These are phyloP conservation scores for Drosophila hamatofila DNA, from an alignment of 2,888 invertebrate species.

Conservation along the genomic window DNA sequence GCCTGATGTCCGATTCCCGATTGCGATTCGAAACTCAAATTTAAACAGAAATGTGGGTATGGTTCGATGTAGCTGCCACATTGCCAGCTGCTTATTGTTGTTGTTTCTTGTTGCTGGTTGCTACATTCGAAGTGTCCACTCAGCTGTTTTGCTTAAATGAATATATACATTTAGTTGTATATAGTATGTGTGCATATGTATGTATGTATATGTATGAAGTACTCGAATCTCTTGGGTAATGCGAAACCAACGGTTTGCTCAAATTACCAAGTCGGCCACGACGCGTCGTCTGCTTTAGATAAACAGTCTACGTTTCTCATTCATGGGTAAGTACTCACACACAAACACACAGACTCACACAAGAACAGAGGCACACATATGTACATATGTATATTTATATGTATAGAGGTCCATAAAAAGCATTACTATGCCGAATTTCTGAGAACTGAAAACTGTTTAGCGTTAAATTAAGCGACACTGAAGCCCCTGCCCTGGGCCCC, in stretches of 20 bases:
- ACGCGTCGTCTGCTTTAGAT: slow-evolving; percentile 45
- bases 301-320: slow-evolving; percentile 53
- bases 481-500: neutral
- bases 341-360: slow-evolving; percentile 1
- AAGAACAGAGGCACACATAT: slow-evolving; percentile 2
- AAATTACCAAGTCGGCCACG: slow-evolving; percentile 63
- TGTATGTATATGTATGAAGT: neutral
- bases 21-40: slow-evolving; percentile 36
- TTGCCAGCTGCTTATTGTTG: slow-evolving; percentile 8
- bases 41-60: slow-evolving; percentile 31
- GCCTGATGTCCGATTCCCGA: slow-evolving; percentile 25
- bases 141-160: slow-evolving; percentile 61
- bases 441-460: slow-evolving; percentile 60
- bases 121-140: slow-evolving; percentile 67
- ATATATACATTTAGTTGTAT: neutral
- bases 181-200: neutral
- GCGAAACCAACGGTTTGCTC: slow-evolving; percentile 54
- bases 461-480: slow-evolving; percentile 59
- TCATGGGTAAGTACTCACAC: slow-evolving; percentile 38
- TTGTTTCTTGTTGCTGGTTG: slow-evolving; percentile 45
- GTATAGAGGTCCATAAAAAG: slow-evolving; percentile 63
- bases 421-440: slow-evolving; percentile 75
- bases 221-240: slow-evolving; percentile 39
- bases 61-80: slow-evolving; percentile 30
- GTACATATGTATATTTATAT: slow-evolving; percentile 13